Evolutionary conservation across 2,888 invertebrate genomes (phyloP).

Genomic region (Caenorhabditis sp.): DNA sequence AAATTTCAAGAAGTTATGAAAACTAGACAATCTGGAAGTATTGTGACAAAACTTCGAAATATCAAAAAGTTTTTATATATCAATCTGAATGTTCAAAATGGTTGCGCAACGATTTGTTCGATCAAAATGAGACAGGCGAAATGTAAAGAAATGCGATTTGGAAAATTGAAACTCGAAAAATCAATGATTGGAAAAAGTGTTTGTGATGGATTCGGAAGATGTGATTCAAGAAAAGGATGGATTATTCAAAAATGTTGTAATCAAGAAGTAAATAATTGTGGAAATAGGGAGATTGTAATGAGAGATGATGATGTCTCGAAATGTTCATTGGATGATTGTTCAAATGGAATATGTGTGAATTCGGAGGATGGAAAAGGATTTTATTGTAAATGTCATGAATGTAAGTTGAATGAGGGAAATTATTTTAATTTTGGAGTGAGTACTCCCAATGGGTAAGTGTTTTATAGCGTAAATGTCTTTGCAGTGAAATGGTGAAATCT

Average conservation of each 20-base stretch:
- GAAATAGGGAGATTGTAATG: neutral
- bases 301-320: neutral
- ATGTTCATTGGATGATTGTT: constrained; percentile 17
- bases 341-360: constrained; percentile 17
- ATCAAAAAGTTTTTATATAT: constrained; percentile 13
- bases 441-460: no score
- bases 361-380: constrained; percentile 3
- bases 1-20: constrained; percentile 21
- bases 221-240: constrained; percentile 9
- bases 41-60: constrained; percentile 21
- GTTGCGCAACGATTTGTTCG: constrained; percentile 16
- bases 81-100: constrained; percentile 1
- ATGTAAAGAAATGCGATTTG: constrained; percentile 17
- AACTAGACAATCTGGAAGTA: constrained; percentile 22
- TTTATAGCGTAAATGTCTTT: no score
- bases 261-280: no score
- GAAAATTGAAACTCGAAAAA: no score
- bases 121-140: constrained; percentile 10
- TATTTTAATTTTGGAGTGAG: no score
- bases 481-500: no score
- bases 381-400: constrained; percentile 15
- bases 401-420: constrained; percentile 8
- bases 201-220: no score
- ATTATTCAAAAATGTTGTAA: no score
- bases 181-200: neutral